Evolutionary conservation across 1,140 invertebrate genomes (phyloP), one percentile per base, ranked within the genome.

Genomic region (Drosophila tani): DNA sequence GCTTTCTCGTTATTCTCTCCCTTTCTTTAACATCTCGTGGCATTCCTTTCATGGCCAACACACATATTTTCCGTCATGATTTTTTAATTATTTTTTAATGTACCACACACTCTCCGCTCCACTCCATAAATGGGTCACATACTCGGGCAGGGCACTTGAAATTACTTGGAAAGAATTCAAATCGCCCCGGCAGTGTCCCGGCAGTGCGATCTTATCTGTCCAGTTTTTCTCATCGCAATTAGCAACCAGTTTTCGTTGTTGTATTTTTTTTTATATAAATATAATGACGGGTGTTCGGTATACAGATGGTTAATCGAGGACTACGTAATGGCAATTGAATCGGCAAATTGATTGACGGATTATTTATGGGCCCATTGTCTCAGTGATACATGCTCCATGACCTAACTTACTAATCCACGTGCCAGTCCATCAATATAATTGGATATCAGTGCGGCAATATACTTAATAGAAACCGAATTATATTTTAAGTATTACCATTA

Each of bases 331-430:
- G 46, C 64, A 62, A 66, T 60, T 59, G 32, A 49, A 59, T 73
- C 17, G 68, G 58, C 47, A 21, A 74, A 68, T 70, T 67, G 78
- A 78, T 58, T 60, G 43, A 19, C 67, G 50, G 53, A 75, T 68
- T 88, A 65, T 84, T 77, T 71, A 78, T 87, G 68, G 77, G 38
- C 9, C 65, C 77, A 87, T 87, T 87, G 84, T 88, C 71, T 74
- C 55, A n/a, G 19, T 35, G 49, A 45, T 35, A 55, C 67, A 64
- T 57, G 77, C 27, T 67, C 81, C 83, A 88, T 88, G 83, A 87
- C 84, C 84, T 87, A 88, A 87, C 63, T 63, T 87, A 86, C 75
- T 76, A 77, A 60, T 32, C 38, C 27, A 2, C 21, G 29, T 11
- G 29, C 27, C 27, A 71, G 19, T 50, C 27, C 12, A 19, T 41